Percentiles rank a stretch among this genome's conserved stretches.
phyloP scores from a whole-genome alignment of 2,797 vertebrate genomes.

The Xiphophorus birchmanni region DNA sequence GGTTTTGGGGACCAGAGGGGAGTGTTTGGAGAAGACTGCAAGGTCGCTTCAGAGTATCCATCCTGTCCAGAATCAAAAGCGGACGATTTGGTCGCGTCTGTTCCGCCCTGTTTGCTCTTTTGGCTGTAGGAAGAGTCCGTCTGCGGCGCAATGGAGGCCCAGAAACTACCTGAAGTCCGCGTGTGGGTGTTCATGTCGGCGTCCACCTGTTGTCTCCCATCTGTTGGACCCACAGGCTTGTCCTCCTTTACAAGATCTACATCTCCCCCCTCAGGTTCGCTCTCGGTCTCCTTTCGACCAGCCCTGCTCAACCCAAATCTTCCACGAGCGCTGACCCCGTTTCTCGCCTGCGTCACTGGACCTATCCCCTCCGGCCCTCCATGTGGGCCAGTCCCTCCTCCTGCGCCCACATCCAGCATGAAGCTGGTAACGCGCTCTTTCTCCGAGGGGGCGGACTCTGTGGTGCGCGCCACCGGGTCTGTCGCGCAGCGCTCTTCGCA shows the following conservation, averaged over 20 bases:
- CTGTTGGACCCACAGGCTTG: conserved; percentile 20
- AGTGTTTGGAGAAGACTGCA: conserved; percentile 20
- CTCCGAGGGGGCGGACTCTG: conserved; percentile 23
- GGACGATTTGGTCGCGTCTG: conserved; percentile 2
- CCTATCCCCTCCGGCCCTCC: conserved; percentile 47
- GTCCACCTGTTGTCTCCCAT: conserved; percentile 31
- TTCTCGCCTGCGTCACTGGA: conserved; percentile 50
- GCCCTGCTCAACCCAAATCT: conserved; percentile 49
- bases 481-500: conserved; percentile 52
- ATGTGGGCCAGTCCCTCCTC: conserved; percentile 52
- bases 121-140: conserved; percentile 26
- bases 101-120: conserved; percentile 12
- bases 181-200: conserved; percentile 6
- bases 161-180: conserved; percentile 14
- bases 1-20: conserved; percentile 29
- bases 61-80: conserved; percentile 31
- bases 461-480: conserved; percentile 5
- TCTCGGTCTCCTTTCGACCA: conserved; percentile 41
- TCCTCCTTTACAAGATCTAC: conserved; percentile 19
- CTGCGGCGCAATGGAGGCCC: conserved; percentile 26
- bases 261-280: conserved; percentile 41
- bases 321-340: conserved; percentile 50
- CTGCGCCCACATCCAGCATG: conserved; percentile 45
- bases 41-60: conserved; percentile 39
- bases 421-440: conserved; percentile 28